A percentile compares a stretch with the other conserved stretches of the same genome.
Conservation (phyloP, 2,113 vertebrate genomes). For the Ailurus styani region DNA sequence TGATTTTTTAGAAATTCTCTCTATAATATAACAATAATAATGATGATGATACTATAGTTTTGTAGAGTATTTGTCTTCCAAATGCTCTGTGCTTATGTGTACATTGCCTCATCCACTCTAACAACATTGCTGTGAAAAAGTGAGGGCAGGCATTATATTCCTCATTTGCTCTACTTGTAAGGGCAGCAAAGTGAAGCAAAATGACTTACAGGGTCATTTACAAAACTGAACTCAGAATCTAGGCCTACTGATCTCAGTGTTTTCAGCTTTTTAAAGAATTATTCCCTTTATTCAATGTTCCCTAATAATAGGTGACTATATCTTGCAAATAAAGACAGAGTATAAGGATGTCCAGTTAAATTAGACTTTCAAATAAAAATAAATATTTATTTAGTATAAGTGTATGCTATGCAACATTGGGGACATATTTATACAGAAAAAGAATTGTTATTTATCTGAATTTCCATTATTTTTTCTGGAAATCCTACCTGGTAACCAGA, state of each 20-base stretch:
- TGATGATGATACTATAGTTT: neutral
- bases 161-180: neutral
- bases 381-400: neutral
- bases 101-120: slow-evolving; percentile 1
- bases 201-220: neutral
- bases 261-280: neutral
- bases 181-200: neutral
- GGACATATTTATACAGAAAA: neutral
- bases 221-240: neutral
- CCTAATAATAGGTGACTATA: neutral
- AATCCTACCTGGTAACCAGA: neutral
- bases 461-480: neutral
- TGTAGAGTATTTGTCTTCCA: slow-evolving; percentile 19
- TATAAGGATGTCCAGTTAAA: neutral
- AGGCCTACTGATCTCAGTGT: neutral
- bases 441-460: neutral
- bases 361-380: neutral
- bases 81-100: neutral
- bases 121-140: neutral
- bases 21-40: slow-evolving; percentile 15
- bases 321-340: neutral
- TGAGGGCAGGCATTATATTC: neutral
- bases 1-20: slow-evolving; percentile 25
- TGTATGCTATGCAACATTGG: neutral
- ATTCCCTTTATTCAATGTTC: neutral